These are phyloP conservation scores for Dryomyza anilis DNA, from an alignment of 2,888 invertebrate species.

Conservation along the genomic window DNA sequence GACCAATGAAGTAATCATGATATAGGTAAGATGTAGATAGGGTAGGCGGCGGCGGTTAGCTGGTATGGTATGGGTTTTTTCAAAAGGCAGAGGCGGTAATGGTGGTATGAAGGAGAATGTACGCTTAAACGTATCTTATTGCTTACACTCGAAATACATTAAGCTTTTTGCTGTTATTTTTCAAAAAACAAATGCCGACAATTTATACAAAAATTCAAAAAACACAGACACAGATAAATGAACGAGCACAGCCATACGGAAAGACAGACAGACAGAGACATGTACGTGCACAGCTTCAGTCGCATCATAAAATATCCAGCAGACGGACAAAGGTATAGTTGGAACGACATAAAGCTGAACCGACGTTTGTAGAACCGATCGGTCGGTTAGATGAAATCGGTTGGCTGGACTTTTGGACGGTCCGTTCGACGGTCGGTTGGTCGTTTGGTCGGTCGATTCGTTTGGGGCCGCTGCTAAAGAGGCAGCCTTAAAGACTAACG, in stretches of 20 bases:
- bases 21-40: no score
- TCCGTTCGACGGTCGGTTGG: not conserved
- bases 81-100: not conserved
- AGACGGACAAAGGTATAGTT: not conserved
- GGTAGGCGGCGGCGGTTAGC: no score
- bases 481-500: not conserved
- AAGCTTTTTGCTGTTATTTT: constrained; percentile 29
- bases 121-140: constrained; percentile 17
- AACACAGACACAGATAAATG: constrained; percentile 17
- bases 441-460: not conserved
- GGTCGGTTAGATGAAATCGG: not conserved
- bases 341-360: not conserved
- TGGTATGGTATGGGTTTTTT: no score
- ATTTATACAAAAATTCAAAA: constrained; percentile 31
- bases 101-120: not conserved
- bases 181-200: constrained; percentile 35
- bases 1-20: no score
- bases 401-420: not conserved
- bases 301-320: not conserved
- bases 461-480: not conserved
- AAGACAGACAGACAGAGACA: not conserved
- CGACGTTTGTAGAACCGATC: not conserved
- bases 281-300: constrained; percentile 15
- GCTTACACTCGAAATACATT: constrained; percentile 30
- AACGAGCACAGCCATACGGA: not conserved